Evolutionary conservation across 2,797 vertebrate species (phyloP), one percentile per base, ranked within the genome.

Genomic region (Salarias fasciatus): DNA sequence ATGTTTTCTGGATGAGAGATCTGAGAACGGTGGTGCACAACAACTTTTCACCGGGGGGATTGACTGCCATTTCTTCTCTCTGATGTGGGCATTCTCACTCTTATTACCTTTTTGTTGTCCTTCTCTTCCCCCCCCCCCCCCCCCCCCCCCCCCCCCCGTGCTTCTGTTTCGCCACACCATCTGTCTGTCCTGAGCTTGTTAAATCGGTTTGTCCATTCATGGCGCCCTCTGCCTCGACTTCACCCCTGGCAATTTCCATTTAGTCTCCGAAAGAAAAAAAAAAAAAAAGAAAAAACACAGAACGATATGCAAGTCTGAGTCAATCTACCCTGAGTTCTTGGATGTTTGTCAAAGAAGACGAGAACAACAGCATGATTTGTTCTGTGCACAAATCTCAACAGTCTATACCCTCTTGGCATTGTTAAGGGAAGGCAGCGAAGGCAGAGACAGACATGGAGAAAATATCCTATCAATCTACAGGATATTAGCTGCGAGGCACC

Each of bases 381-480:
- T 84, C 78, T 66, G 71, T 68, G 73, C 75, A 64, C 63, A 72
- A 70, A 72, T 80, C 70, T 79, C 72, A 69, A 75, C 62, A 63
- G 78, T 72, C 68, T 68, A 69, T 72, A 85, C 82, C 78, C 87
- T 84, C 69, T 84, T 86, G 86, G 84, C 83, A 78, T 84, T 82
- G 86, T 88, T 87, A 82, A 75, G 49, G 76, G 58, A 80, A 76
- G 66, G 60, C 75, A 60, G 79, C 69, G 68, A 74, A 82, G 56
- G 45, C 74, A 78, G 46, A 77, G 59, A 84, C 63, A 84, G 82
- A 86, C 77, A 72, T 63, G 62, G 68, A 83, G 86, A 88, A 86
- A 89, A 89, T 86, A 78, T 83, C 80, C 80, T 71, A 85, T 87
- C 80, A 86, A 87, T 88, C 88, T 86, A 78, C 85, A 86, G 85